Base-by-base conservation (phyloP, 1,140 invertebrate genomes). In the Zaprionus nigranus region DNA sequence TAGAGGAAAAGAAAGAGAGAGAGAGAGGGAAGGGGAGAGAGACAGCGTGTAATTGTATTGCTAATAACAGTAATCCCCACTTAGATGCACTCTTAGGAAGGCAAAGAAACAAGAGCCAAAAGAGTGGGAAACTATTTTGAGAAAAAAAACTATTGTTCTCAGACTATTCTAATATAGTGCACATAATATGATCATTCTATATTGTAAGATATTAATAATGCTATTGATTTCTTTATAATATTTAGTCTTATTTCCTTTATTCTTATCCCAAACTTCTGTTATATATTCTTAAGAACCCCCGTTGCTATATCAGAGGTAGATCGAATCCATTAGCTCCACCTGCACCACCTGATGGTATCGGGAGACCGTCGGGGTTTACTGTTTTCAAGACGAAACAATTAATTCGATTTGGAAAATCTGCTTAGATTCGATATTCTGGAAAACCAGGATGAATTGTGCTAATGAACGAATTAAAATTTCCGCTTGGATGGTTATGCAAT, bases 31-130 rank as follows among this genome's bases (percentile, higher is more conserved):
- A 7, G 7, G 30, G 30, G 30, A 75, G 43, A 63, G 40, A 40
- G 49, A 63, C 67, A 22, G 40, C 17, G 11, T 2, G n/a, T 58
- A 54, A 34, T 63, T 70, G 49, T 62, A 34, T 56, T 46, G 60
- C 60, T 70, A 67, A 76, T 70, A 79, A 79, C 57, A 71, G 61
- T 79, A 71, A 76, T 76, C 58, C 68, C 53, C 68, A 40, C 57
- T 24, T 40, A 49, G 43, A 54, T 61, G 20, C 7, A 40, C 53
- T 71, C 51, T 20, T 22, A 49, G 17, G 49, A 51, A 67, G 6
- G 15, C 60, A 30, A 28, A 24, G 36, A 38, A 51, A 59, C 40
- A 24, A 30, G n/a, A 49, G 11, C 15, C 28, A 5, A 24, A 62
- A n/a, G n/a, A 51, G 40, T 46, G 15, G 1, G 38, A n/a, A 6